Evolutionary conservation across 2,888 invertebrate genomes (phyloP).

Genomic region (Zygaena filipendulae): DNA sequence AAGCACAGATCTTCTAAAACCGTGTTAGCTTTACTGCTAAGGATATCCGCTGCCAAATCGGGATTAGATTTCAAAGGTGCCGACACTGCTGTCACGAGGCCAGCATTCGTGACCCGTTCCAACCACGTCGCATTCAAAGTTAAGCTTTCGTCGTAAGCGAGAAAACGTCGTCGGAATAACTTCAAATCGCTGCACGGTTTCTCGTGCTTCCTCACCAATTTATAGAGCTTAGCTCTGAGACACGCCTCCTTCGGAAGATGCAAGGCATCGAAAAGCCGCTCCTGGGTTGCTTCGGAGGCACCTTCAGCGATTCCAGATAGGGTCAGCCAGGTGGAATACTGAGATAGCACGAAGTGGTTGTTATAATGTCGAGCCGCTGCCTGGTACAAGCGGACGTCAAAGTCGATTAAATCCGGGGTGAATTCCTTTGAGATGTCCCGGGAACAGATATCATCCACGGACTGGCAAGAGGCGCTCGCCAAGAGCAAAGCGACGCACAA

Average conservation of each 20-base stretch:
- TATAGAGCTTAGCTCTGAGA: background rate
- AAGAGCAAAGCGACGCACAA: too few relatives aligned
- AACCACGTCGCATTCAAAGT: background rate
- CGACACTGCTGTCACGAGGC: background rate
- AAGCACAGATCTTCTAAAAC: background rate
- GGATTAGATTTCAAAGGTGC: background rate
- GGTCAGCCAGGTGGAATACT: background rate
- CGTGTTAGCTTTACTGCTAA: background rate
- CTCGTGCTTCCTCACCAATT: background rate
- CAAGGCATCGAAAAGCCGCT: background rate
- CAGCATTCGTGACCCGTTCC: background rate
- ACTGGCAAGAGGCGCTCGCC: too few relatives aligned
- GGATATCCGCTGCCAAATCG: background rate
- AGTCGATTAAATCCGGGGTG: background rate
- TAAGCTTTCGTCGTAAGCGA: background rate
- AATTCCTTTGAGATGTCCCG: background rate
- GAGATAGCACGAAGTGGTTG: background rate
- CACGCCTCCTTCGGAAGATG: background rate
- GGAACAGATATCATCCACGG: too few relatives aligned
- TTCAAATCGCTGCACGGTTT: background rate
- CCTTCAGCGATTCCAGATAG: background rate
- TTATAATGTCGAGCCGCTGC: background rate
- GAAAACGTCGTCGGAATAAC: background rate
- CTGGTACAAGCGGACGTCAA: background rate
- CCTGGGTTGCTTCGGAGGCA: background rate